Base-by-base conservation (phyloP, 2,113 vertebrate species). In the Poeciliopsis turrubarensis region DNA sequence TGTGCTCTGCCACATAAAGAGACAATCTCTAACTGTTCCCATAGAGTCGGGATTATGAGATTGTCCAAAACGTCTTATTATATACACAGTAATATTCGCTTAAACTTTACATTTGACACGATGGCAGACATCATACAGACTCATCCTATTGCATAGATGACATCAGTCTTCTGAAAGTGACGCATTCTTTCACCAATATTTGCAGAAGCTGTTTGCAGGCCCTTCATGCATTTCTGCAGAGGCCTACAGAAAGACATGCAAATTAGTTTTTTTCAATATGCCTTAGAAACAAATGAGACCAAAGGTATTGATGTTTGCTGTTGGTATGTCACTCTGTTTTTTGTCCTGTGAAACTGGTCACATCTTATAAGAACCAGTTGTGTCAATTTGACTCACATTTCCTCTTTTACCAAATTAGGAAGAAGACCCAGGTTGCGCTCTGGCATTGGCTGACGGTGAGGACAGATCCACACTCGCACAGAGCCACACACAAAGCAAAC, bases 331-430 rank as follows among this genome's bases (percentile, higher is more conserved):
- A 64, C 64, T 39, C 31, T 78, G 29, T 17, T 44, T 34, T 41
- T 79, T 14, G 70, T 61, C 25, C 68, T 62, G 34, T 62, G 66
- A 82, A 88, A 84, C 87, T 86, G 89, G 83, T 82, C 79, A 61
- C 54, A 17, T 54, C 70, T 73, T 78, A 84, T 87, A 82, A 86
- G 73, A 65, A 84, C 85, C 82, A 87, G 89, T 86, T 81, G 69
- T 9, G 30, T 79, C 80, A 73, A 81, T 89, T 75, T 87, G 85
- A 89, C 82, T 84, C 85, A 87, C 80, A 87, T 81, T 89, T 87
- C 89, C 87, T 87, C 78, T 83, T 76, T 73, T 71, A 70, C 74
- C 70, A 89, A 83, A 89, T 83, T 81, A 90, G 84, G 86, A 90
- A 86, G 83, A 83, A 30, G 78, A 86, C 68, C 65, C 83, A 83